Evolutionary conservation across 1,140 invertebrate species (phyloP), one percentile per base, ranked within the genome.

Genomic region (Bombus confusus): DNA sequence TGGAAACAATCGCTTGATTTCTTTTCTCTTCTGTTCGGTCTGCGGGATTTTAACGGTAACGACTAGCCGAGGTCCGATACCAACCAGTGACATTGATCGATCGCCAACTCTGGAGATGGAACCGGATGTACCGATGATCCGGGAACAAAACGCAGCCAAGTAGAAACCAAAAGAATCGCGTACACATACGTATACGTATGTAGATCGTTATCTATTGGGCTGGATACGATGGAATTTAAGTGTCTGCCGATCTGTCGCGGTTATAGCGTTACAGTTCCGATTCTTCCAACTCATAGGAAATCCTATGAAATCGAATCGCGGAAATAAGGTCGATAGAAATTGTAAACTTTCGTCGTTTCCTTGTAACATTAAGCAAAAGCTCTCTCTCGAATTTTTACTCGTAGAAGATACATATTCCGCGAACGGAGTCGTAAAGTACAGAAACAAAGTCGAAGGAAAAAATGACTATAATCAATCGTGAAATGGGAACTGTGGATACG

Each of bases 1-100:
- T 71, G 25, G 18, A 37, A 69, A 22, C 41, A 68, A 83, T 83
- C 34, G n/a, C 59, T 83, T 25, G 13, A 31, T 66, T 76, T 37
- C 59, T 64, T 41, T 66, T 74, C 2, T 15, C 41, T 18, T 31
- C 15, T 6, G 59, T 31, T 13, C 10, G 47, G 13, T 28, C n/a
- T 52, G 18, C 10, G 1, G 69, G 52, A 43, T 74, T 59, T 72
- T 28, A 31, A 25, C 22, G n/a, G 25, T 34, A 41, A 5, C 47
- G 6, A 47, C 47, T 6, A 6, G 18, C 15, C 15, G 1, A 0
- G 31, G 9, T 47, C 13, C 9, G 41, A 75, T 75, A 75, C 66
- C 66, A 13, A 22, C 31, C 31, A 8, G 15, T 28, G 80, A 82
- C 80, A 3, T 82, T 66, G 71, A 82, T 66, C 52, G 31, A 47